Base-by-base conservation (phyloP, 2,888 invertebrate species). In the Tetragonisca angustula region DNA sequence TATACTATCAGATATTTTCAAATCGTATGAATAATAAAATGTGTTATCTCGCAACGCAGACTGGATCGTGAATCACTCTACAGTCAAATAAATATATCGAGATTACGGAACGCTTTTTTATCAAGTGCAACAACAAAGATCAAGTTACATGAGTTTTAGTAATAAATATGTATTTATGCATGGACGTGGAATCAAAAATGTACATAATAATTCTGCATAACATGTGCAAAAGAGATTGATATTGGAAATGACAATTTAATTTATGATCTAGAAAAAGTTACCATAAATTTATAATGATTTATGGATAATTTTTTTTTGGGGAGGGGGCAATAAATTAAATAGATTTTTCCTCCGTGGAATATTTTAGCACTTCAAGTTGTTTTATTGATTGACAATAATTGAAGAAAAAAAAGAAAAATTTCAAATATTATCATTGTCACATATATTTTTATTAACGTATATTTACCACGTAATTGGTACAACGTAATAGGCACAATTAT, bases 21-120 rank as follows among this genome's bases (percentile, higher is more conserved):
- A 43, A 17, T 49, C 6, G 36, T 27, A 32, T 32, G 32, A 32
- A 59, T 24, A 61, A 61, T 27, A 24, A 4, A 59, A 21, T 27
- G 15, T 50, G 4, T 49, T 70, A 76, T 76, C 70, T 36, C 13
- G 11, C 32, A 32, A 32, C 32, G 4, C n/a, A 9, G 61, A 76
- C 61, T 69, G 15, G 36, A 76, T 76, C 70, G 36, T 13, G 36
- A 50, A 70, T 76, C 36, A 50, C 70, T 52, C 21, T n/a, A 32
- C 32, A 50, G 4, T 2, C 50, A 32, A 3, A 32, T 32, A 32
- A 32, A 32, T 32, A 15, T 36, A 36, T 76, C n/a, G 50, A n/a
- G 17, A 70, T 32, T 49, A 6, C n/a, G 49, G 11, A 69, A 27
- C 21, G 9, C 11, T 27, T n/a, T 11, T n/a, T 62, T 32, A 50